Percentiles rank a stretch among this genome's conserved stretches.
Conservation (phyloP, 2,113 vertebrate species). For the Shinisaurus crocodilurus region DNA sequence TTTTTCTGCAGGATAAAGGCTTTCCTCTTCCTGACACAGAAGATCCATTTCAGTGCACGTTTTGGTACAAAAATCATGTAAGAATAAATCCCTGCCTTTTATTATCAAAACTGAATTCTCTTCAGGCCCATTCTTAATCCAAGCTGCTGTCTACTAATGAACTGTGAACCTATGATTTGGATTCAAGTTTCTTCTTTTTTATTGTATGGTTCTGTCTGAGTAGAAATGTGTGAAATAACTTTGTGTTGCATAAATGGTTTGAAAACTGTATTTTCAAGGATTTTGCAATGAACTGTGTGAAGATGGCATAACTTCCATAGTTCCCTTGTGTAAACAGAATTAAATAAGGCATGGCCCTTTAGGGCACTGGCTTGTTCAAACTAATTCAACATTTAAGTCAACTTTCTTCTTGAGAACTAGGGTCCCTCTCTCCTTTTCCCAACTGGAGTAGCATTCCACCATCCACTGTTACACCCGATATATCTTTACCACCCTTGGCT, state of each 20-base stretch:
- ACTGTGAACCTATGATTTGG: slow-evolving; percentile 50
- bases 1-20: not conserved
- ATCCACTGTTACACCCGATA: slow-evolving; percentile 42
- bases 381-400: slow-evolving; percentile 37
- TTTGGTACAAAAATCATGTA: not conserved
- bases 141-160: slow-evolving; percentile 58
- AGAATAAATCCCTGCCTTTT: slow-evolving; percentile 30
- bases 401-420: slow-evolving; percentile 23
- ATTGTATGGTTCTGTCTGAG: slow-evolving; percentile 57
- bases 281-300: slow-evolving; percentile 62
- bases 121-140: slow-evolving; percentile 19
- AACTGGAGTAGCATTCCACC: slow-evolving; percentile 18
- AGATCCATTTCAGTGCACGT: accelerated
- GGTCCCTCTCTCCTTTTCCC: not conserved
- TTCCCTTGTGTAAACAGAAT: slow-evolving; percentile 61
- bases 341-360: slow-evolving; percentile 52
- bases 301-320: slow-evolving; percentile 50
- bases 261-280: slow-evolving; percentile 62
- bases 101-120: accelerated
- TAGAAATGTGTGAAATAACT: slow-evolving; percentile 64
- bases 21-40: not conserved
- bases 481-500: slow-evolving; percentile 16
- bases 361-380: slow-evolving; percentile 42
- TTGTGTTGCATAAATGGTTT: slow-evolving; percentile 66
- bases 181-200: slow-evolving; percentile 64